phyloP scores from a whole-genome alignment of 2,113 vertebrate species.

The Poeciliopsis prolifica region DNA sequence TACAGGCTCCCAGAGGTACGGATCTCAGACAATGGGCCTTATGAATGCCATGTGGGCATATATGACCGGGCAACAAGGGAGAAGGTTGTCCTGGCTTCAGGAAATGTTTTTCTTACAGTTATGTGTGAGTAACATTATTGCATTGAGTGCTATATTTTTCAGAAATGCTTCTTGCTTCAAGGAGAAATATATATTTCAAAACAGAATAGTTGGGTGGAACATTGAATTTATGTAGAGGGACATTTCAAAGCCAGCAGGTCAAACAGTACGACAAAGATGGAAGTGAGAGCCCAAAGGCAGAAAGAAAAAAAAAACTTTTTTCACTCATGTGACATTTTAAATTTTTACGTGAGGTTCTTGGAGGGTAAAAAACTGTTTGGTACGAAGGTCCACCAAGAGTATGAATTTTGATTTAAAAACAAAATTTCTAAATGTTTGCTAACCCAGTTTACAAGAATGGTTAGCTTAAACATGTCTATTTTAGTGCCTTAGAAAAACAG shows the following conservation, averaged over 20 bases:
- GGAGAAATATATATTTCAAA: neutral
- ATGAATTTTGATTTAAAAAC: too few species aligned
- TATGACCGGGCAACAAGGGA: slow-evolving; percentile 93
- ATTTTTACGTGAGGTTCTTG: neutral
- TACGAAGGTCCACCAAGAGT: too few species aligned
- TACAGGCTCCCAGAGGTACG: slow-evolving; percentile 93
- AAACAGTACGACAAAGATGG: neutral
- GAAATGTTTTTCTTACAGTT: slow-evolving; percentile 94
- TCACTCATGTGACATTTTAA: neutral
- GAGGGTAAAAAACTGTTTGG: neutral
- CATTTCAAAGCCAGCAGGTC: neutral
- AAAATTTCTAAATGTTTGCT: neutral
- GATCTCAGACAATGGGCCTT: slow-evolving; percentile 95
- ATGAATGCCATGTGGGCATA: slow-evolving; percentile 97
- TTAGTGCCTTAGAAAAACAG: neutral
- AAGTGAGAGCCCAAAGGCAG: neutral
- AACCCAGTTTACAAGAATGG: neutral
- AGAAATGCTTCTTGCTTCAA: neutral
- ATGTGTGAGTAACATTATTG: slow-evolving; percentile 88
- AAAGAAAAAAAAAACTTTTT: neutral
- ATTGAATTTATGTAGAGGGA: neutral
- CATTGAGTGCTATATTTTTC: neutral
- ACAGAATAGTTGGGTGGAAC: neutral
- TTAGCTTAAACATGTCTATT: neutral
- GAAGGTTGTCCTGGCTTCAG: slow-evolving; percentile 94